Base-by-base conservation (phyloP, 1,140 invertebrate species). In the Hesperophylax magnus region DNA sequence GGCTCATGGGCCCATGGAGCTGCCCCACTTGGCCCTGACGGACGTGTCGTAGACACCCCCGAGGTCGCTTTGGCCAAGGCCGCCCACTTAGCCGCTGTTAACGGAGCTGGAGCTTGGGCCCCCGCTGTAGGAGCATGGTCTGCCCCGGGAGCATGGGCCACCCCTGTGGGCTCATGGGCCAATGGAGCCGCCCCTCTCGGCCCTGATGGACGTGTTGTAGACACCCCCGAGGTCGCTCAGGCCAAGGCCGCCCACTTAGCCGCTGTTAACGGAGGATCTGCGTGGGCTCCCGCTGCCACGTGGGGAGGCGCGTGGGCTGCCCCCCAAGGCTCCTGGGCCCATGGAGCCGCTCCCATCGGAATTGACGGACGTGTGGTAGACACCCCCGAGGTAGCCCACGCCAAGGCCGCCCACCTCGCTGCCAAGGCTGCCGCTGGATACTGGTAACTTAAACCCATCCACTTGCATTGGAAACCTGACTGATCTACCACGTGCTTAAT, bases 51-150 rank as follows among this genome's bases (percentile, higher is more conserved):
- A 20, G 88, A 89, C 72, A 89, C 88, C 69, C 89, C 89, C 77
- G 89, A 90, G 82, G 89, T 89, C 84, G 88, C 89, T 1, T 87
- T 88, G 79, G 88, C 89, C 69, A 88, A 88, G 78, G 89, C 89
- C 81, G 88, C 88, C 78, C 88, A 90, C 86, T 86, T 90, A 52
- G 78, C 78, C 34, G 78, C 53, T 54, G 2, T 39, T 8, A 39
- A 39, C 34, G 34, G 34, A 39, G 34, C 4, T 7, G 34, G 4
- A 7, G 34, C 34, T 4, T 39, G 34, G 34, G 34, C 34, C 9
- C 34, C 34, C 9, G 34, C 34, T 39, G 34, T 8, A 39, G 34
- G 34, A 7, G 34, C 34, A 8, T 39, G 34, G 34, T 4, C 5
- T 39, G 34, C 34, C 8, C 34, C 34, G 4, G 4, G 9, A 39